phyloP scores from a whole-genome alignment of 2,797 vertebrate genomes.

The Oceanodroma leucorhoa region DNA sequence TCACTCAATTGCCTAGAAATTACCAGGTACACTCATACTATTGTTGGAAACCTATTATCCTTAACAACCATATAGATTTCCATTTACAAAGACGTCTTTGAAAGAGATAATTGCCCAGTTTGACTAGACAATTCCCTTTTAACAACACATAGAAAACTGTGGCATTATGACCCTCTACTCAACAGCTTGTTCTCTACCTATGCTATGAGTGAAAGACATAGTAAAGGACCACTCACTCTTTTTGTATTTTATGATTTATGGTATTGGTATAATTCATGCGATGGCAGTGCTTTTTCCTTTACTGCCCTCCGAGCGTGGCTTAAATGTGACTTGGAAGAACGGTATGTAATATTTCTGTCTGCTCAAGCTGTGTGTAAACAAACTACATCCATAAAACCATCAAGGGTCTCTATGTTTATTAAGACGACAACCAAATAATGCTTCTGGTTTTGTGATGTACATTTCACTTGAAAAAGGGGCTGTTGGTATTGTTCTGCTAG shows the following conservation, averaged over 20 bases:
- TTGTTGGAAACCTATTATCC: slow-evolving; percentile 23
- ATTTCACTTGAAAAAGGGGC: background rate
- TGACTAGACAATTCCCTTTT: slow-evolving; percentile 13
- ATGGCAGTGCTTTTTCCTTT: background rate
- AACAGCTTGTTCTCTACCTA: background rate
- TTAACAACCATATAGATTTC: slow-evolving; percentile 35
- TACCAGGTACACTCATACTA: slow-evolving; percentile 14
- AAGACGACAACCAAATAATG: background rate
- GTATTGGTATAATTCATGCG: background rate
- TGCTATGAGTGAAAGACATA: background rate
- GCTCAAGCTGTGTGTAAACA: background rate
- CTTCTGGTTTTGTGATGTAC: background rate
- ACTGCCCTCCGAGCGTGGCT: background rate
- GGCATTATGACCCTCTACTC: background rate
- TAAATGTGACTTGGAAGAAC: background rate
- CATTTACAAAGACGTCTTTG: slow-evolving; percentile 19
- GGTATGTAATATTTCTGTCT: background rate
- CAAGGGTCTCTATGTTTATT: background rate
- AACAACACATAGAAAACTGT: background rate
- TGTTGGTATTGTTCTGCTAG: background rate
- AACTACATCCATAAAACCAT: background rate
- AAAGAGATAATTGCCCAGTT: background rate
- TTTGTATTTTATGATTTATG: background rate
- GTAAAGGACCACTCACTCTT: background rate
- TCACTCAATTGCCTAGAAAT: slow-evolving; percentile 37